A percentile compares a stretch with the other conserved stretches of the same genome.
Evolutionary conservation across 2,797 vertebrate genomes (phyloP).

Genomic region (Huso huso): DNA sequence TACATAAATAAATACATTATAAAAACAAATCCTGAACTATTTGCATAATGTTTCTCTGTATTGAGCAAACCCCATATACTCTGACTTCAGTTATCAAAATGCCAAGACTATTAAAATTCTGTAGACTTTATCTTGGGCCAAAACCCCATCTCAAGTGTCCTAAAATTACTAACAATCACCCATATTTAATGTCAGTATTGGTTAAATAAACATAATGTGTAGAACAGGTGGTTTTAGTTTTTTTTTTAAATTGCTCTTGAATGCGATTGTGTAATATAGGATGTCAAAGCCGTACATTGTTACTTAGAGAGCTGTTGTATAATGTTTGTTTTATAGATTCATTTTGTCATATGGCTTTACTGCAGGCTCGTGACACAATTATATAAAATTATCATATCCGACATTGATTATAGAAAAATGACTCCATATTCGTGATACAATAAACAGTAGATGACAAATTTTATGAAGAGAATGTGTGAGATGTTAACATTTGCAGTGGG

Average conservation of each 20-base stretch:
- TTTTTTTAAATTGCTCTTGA: constrained; percentile 44
- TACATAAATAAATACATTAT: no score
- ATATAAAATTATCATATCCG: constrained; percentile 48
- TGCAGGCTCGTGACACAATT: constrained; percentile 44
- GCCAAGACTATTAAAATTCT: constrained; percentile 44
- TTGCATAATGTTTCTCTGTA: no score
- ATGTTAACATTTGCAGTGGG: neutral
- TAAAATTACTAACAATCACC: constrained; percentile 44
- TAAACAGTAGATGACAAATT: constrained; percentile 15
- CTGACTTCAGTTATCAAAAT: constrained; percentile 36
- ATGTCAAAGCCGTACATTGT: constrained; percentile 45
- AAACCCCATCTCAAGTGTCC: constrained; percentile 49
- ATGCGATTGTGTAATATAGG: constrained; percentile 61
- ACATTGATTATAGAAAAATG: neutral
- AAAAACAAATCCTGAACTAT: no score
- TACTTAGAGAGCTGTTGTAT: constrained; percentile 51
- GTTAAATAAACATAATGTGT: constrained; percentile 43
- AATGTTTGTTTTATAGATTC: constrained; percentile 62
- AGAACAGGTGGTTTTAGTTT: constrained; percentile 56
- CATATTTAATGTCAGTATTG: constrained; percentile 39
- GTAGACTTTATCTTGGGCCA: constrained; percentile 44
- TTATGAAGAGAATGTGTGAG: constrained; percentile 7
- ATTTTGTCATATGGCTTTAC: constrained; percentile 55
- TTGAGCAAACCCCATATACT: no score
- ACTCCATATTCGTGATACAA: neutral